phyloP scores from a whole-genome alignment of 1,140 invertebrate species.

The Zaprionus inermis region DNA sequence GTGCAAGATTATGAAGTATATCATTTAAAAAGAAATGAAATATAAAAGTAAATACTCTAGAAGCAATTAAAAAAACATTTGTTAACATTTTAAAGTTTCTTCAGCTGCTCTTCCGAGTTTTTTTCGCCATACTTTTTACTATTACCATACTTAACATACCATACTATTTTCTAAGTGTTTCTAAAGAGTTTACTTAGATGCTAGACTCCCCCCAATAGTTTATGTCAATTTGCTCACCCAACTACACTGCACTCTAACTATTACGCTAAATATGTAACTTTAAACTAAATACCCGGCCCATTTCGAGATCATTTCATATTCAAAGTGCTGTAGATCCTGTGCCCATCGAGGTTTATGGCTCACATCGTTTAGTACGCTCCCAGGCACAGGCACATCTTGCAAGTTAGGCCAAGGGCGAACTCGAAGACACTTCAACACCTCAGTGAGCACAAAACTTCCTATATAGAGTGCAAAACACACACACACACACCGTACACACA shows the following conservation, averaged over 20 bases:
- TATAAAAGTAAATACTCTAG: too few species aligned
- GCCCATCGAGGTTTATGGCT: not conserved
- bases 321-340: conserved; percentile 4
- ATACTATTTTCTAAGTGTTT: not conserved
- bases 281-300: not conserved
- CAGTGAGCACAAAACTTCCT: conserved; percentile 40
- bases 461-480: conserved; percentile 23
- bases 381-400: not conserved
- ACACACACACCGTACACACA: conserved; percentile 13
- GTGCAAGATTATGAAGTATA: too few species aligned
- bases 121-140: too few species aligned
- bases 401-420: conserved; percentile 38
- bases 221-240: not conserved
- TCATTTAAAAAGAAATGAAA: too few species aligned
- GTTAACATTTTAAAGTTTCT: too few species aligned
- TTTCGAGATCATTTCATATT: not conserved
- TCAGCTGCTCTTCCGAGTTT: too few species aligned
- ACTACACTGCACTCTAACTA: not conserved
- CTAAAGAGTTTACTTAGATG: not conserved
- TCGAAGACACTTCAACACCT: conserved; percentile 63
- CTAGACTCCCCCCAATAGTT: not conserved
- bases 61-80: too few species aligned
- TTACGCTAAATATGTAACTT: not conserved
- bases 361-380: not conserved
- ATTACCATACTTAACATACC: too few species aligned